phyloP scores from a whole-genome alignment of 2,797 vertebrate species.

The Halcyon leucocephala region DNA sequence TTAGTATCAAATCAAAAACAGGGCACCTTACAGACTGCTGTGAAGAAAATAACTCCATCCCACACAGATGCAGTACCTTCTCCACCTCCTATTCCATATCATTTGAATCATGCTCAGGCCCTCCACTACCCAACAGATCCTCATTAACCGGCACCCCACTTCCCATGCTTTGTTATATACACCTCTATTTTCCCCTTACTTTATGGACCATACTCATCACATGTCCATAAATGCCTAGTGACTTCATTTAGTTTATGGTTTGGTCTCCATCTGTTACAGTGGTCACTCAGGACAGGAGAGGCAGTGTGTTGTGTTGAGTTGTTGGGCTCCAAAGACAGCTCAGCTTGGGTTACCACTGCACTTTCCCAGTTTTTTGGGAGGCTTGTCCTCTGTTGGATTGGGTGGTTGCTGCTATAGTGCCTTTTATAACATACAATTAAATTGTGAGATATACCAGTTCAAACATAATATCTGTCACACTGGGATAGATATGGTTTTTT shows the following conservation, averaged over 20 bases:
- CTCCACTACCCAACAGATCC: neutral
- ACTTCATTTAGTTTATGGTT: neutral
- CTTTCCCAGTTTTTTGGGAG: neutral
- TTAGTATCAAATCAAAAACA: neutral
- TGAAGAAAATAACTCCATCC: neutral
- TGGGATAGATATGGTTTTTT: neutral
- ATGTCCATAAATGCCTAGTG: neutral
- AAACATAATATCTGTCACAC: neutral
- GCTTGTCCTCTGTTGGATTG: neutral
- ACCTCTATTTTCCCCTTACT: neutral
- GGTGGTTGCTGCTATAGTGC: neutral
- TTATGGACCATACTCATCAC: neutral
- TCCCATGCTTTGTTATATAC: neutral
- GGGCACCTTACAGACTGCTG: neutral
- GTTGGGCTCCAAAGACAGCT: neutral
- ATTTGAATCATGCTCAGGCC: neutral
- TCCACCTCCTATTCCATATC: neutral
- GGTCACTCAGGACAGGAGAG: neutral
- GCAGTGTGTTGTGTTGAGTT: neutral
- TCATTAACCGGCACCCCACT: fast-evolving
- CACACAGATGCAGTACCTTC: neutral
- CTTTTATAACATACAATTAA: neutral
- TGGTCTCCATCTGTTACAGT: neutral
- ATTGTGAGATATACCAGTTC: neutral
- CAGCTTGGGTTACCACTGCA: neutral